phyloP scores from a whole-genome alignment of 2,797 vertebrate species.

The Phyllotis vaccarum region DNA sequence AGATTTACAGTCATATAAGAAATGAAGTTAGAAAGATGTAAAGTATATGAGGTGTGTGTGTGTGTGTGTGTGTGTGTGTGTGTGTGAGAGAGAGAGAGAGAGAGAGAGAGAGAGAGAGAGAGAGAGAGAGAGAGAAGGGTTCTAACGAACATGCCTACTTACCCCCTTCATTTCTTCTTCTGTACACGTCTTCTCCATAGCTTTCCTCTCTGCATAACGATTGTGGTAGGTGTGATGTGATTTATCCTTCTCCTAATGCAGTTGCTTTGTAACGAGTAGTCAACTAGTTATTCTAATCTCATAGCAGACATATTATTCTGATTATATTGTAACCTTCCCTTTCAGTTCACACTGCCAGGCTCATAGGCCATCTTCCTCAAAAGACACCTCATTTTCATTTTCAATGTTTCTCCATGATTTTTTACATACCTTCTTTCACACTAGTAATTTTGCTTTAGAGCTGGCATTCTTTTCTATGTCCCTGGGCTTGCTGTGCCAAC shows the following conservation, averaged over 20 bases:
- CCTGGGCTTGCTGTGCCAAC: slow-evolving; percentile 86
- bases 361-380: slow-evolving; percentile 71
- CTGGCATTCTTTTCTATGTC: slow-evolving; percentile 81
- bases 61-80: not conserved
- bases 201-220: not conserved
- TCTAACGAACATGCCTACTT: not conserved
- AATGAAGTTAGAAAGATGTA: not conserved
- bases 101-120: not conserved
- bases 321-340: slow-evolving; percentile 78
- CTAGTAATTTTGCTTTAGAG: slow-evolving; percentile 87
- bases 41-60: not conserved
- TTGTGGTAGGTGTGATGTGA: not conserved
- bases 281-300: slow-evolving; percentile 72
- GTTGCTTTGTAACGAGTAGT: slow-evolving; percentile 54
- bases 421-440: slow-evolving; percentile 84
- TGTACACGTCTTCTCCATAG: slow-evolving; percentile 21
- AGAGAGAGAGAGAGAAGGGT: not conserved
- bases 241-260: slow-evolving; percentile 51
- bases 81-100: not conserved
- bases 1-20: fast-evolving
- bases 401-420: slow-evolving; percentile 86
- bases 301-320: slow-evolving; percentile 48
- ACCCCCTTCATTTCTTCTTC: not conserved
- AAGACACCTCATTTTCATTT: slow-evolving; percentile 87
- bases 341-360: slow-evolving; percentile 69